Conservation (phyloP, 2,888 invertebrate genomes). For the Antheraea assamensis region DNA sequence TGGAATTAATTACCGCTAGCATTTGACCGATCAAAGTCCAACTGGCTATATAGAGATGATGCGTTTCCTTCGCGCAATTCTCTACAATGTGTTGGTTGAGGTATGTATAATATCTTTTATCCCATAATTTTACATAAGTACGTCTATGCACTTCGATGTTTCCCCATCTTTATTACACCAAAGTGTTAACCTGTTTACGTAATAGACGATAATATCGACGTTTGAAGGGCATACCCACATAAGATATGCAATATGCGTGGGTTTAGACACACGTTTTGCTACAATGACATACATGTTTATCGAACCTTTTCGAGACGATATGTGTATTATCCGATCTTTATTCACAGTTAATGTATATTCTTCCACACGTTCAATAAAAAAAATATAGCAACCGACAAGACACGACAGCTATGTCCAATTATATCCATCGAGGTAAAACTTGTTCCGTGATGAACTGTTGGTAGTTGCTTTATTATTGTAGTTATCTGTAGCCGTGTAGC, state of each 20-base stretch:
- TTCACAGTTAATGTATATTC: not conserved
- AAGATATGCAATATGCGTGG: not conserved
- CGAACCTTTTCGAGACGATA: not conserved
- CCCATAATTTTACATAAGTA: too few species aligned
- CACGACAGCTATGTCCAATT: too few species aligned
- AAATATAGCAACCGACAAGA: too few species aligned
- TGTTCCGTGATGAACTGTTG: too few species aligned
- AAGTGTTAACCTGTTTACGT: conserved; percentile 7
- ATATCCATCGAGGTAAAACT: too few species aligned
- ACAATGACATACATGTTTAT: not conserved
- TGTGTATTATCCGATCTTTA: not conserved
- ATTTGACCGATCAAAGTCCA: not conserved
- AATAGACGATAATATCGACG: not conserved
- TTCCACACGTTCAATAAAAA: not conserved
- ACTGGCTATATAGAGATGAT: not conserved
- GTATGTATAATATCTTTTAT: too few species aligned
- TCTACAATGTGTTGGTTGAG: not conserved
- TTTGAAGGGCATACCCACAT: conserved; percentile 12
- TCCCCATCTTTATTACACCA: not conserved
- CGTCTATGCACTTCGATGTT: not conserved
- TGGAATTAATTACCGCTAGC: not conserved
- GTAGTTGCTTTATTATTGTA: too few species aligned
- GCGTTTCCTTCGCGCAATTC: too few species aligned
- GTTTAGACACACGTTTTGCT: conserved; percentile 1
- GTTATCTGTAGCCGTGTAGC: too few species aligned